A percentile compares a stretch with the other conserved stretches of the same genome.
Evolutionary conservation across 2,888 invertebrate genomes (phyloP).

Genomic region (Brachypterus glaber): DNA sequence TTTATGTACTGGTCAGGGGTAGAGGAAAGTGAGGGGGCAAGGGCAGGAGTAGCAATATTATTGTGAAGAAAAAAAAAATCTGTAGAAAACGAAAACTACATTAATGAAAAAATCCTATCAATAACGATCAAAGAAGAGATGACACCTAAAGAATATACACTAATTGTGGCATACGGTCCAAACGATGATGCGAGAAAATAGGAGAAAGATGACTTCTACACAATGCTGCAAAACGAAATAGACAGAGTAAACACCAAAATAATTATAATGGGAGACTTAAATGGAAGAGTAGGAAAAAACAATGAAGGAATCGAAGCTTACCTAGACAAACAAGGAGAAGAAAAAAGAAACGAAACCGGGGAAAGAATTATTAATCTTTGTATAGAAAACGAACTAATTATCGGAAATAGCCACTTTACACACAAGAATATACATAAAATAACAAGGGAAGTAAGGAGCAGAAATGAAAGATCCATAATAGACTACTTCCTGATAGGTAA

Average conservation of each 20-base stretch:
- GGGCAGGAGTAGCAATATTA: conserved; percentile 3
- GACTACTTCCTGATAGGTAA: conserved; percentile 9
- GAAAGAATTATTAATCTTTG: conserved; percentile 9
- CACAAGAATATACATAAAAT: conserved; percentile 11
- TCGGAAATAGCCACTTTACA: conserved; percentile 8
- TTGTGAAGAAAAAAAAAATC: too few species aligned
- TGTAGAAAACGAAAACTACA: too few species aligned
- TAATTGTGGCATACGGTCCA: conserved; percentile 5
- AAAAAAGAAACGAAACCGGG: conserved; percentile 6
- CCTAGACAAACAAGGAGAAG: conserved; percentile 6
- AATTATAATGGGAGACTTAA: conserved; percentile 9
- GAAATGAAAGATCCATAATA: conserved; percentile 13
- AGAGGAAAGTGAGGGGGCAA: background rate
- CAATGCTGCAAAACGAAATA: conserved; percentile 8
- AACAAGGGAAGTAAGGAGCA: conserved; percentile 8
- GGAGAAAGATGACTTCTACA: conserved; percentile 1
- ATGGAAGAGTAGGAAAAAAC: conserved; percentile 6
- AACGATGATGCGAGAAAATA: conserved; percentile 4
- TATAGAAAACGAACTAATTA: conserved; percentile 9
- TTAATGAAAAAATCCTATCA: too few species aligned
- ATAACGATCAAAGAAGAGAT: too few species aligned
- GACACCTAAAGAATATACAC: too few species aligned
- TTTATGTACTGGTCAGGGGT: background rate
- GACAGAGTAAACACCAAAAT: conserved; percentile 3
- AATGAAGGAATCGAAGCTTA: background rate